These are phyloP conservation scores for Staurois parvus DNA, from an alignment of 2,797 vertebrate genomes.

Conservation along the genomic window DNA sequence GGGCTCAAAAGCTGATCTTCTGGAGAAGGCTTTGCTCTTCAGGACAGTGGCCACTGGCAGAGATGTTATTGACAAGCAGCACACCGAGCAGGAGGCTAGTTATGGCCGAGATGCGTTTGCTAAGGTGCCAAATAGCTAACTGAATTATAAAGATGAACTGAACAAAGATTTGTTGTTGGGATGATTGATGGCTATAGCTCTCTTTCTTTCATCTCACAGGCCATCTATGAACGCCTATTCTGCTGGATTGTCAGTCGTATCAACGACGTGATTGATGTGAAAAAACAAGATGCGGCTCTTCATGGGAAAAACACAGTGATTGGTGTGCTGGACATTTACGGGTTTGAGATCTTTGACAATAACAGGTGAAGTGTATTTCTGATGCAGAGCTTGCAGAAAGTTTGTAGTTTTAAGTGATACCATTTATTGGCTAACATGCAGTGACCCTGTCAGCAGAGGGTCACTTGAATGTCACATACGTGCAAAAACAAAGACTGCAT, in stretches of 20 bases:
- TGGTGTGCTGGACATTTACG: slow-evolving; percentile 97
- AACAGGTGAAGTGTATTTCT: slow-evolving; percentile 84
- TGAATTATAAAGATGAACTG: neutral
- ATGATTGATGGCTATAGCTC: neutral
- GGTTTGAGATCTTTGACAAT: slow-evolving; percentile 98
- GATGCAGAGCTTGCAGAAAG: neutral
- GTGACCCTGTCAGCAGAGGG: too few species aligned
- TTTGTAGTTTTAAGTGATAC: too few species aligned
- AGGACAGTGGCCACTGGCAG: slow-evolving; percentile 95
- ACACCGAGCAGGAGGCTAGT: slow-evolving; percentile 91
- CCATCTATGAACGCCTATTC: slow-evolving; percentile 96
- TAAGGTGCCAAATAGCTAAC: slow-evolving; percentile 78
- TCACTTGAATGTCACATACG: too few species aligned
- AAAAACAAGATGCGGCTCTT: slow-evolving; percentile 86
- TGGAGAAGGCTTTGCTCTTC: slow-evolving; percentile 94
- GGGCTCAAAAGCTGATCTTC: slow-evolving; percentile 86
- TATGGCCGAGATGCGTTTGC: slow-evolving; percentile 95
- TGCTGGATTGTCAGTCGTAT: slow-evolving; percentile 97
- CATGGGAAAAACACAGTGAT: slow-evolving; percentile 98
- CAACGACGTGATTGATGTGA: slow-evolving; percentile 94
- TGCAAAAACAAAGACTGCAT: too few species aligned
- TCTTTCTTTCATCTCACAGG: slow-evolving; percentile 74
- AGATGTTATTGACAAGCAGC: slow-evolving; percentile 96
- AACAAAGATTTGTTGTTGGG: neutral
- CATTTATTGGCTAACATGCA: too few species aligned